Percentiles rank a stretch among this genome's conserved stretches.
These are phyloP conservation scores for Psophia crepitans DNA, from an alignment of 2,113 vertebrate genomes.

Conservation along the genomic window DNA sequence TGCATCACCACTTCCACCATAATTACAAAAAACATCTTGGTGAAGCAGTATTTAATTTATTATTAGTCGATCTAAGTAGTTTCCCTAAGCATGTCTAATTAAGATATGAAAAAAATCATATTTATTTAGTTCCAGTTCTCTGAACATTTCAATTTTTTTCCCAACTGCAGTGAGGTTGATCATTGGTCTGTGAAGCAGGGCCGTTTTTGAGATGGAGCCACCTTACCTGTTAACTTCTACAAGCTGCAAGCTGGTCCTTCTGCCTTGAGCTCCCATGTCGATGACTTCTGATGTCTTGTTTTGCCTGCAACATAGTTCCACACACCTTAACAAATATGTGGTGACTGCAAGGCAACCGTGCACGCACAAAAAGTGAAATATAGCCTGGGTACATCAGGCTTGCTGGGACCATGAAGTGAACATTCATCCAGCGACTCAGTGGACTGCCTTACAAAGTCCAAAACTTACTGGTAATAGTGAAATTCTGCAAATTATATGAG, in stretches of 20 bases:
- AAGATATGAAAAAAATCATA: background rate
- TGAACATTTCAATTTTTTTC: background rate
- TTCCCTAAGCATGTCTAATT: background rate
- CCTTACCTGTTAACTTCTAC: background rate
- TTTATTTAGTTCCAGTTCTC: background rate
- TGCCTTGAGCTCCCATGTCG: background rate
- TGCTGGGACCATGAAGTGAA: rapidly evolving
- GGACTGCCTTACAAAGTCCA: background rate
- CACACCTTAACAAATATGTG: background rate
- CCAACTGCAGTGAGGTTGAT: background rate
- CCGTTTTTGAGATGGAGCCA: background rate
- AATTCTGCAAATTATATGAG: background rate
- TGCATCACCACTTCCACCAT: background rate
- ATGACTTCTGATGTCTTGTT: background rate
- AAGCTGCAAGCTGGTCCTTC: rapidly evolving
- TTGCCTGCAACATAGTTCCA: background rate
- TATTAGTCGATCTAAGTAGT: background rate
- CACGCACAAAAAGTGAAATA: background rate
- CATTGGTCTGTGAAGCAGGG: rapidly evolving
- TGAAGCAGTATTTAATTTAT: background rate
- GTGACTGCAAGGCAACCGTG: rapidly evolving
- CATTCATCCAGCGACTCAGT: background rate
- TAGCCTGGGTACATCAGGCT: background rate
- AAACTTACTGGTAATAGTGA: background rate
- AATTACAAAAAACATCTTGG: background rate